Conservation (phyloP, 2,888 invertebrate genomes). For the Hedya salicella region DNA sequence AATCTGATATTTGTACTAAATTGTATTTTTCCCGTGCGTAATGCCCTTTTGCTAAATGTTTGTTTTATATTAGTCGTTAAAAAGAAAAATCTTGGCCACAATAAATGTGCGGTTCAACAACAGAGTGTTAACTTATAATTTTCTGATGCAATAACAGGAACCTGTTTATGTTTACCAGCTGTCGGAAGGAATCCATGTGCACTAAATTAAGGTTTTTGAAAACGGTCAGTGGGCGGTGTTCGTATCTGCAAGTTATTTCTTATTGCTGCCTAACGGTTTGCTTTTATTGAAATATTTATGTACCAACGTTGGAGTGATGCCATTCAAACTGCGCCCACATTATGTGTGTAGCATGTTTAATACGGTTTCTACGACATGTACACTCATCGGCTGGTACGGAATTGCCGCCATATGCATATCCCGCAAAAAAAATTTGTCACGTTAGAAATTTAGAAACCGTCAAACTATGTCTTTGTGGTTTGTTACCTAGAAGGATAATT, state of each 20-base stretch:
- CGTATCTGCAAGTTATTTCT: constrained; percentile 70
- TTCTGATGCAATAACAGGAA: constrained; percentile 23
- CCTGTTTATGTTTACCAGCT: constrained; percentile 27
- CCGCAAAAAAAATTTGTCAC: constrained; percentile 3
- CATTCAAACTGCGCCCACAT: constrained; percentile 47
- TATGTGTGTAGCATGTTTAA: constrained; percentile 43
- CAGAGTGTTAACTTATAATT: constrained; percentile 2
- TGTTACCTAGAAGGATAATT: constrained; percentile 13
- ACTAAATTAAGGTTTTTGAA: constrained; percentile 53
- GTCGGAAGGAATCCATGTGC: constrained; percentile 17
- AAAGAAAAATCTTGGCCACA: neutral
- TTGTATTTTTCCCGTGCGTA: too few relatives aligned
- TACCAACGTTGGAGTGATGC: constrained; percentile 57
- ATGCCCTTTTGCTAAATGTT: too few relatives aligned
- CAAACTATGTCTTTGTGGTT: neutral
- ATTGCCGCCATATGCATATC: constrained; percentile 4
- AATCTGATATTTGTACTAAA: too few relatives aligned
- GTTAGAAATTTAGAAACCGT: constrained; percentile 23
- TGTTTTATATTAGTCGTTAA: too few relatives aligned
- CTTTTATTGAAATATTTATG: constrained; percentile 61
- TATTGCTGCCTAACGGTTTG: constrained; percentile 71
- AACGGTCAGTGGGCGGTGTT: constrained; percentile 56
- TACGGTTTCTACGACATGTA: constrained; percentile 37
- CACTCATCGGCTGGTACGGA: constrained; percentile 24
- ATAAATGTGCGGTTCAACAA: too few relatives aligned